Conservation (phyloP, 2,797 vertebrate genomes). For the Gephyroberyx darwinii region DNA sequence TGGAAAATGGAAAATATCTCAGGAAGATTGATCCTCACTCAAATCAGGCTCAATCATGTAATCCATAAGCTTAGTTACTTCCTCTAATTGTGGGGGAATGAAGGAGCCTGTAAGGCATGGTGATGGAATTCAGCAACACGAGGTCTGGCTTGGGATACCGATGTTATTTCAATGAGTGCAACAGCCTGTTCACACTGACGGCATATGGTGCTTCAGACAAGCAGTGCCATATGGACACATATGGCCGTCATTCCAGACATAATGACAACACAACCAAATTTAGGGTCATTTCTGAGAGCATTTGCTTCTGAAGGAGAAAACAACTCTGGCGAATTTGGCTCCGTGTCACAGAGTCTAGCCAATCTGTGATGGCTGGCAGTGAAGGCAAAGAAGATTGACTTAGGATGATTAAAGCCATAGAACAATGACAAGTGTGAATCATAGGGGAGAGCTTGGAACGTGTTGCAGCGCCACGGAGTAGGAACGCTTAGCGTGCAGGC, state of each 20-base stretch:
- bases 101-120: constrained; percentile 54
- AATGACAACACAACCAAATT: constrained; percentile 79
- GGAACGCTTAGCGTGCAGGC: constrained; percentile 32
- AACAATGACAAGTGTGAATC: constrained; percentile 69
- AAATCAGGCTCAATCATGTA: constrained; percentile 47
- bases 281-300: constrained; percentile 73
- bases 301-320: constrained; percentile 71
- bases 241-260: constrained; percentile 76
- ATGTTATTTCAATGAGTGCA: constrained; percentile 71
- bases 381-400: constrained; percentile 67
- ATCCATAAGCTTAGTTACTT: constrained; percentile 52
- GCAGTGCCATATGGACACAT: constrained; percentile 78
- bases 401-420: constrained; percentile 68
- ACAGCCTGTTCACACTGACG: constrained; percentile 70
- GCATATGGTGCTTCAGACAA: constrained; percentile 78
- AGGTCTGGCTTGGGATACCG: constrained; percentile 60
- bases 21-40: constrained; percentile 39
- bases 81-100: constrained; percentile 56
- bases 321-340: constrained; percentile 72
- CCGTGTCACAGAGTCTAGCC: constrained; percentile 69
- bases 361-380: constrained; percentile 73
- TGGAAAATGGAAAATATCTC: constrained; percentile 41
- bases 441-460: constrained; percentile 36
- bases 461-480: constrained; percentile 42
- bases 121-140: constrained; percentile 71